Conservation (phyloP, 2,888 invertebrate species). For the Drosophila colorata region DNA sequence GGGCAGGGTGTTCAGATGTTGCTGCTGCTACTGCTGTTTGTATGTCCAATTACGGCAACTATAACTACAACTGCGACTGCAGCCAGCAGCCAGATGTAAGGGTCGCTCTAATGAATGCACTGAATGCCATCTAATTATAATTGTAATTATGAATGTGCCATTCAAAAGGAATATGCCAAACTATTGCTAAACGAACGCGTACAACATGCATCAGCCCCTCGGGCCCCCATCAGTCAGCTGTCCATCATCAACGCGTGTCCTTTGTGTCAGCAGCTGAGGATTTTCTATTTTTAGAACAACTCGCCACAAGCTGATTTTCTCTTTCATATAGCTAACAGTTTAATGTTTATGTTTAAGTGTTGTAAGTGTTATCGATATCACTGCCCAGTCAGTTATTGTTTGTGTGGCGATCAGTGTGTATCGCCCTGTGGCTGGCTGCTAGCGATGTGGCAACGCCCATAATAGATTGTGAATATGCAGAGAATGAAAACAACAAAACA, state of each 20-base stretch:
- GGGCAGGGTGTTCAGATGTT: background rate
- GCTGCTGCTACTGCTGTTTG: constrained; percentile 1
- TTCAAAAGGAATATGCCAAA: constrained; percentile 20
- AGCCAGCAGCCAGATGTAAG: constrained; percentile 1
- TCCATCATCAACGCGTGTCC: no score
- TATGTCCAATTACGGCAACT: constrained; percentile 10
- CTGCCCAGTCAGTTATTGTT: background rate
- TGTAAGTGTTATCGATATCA: background rate
- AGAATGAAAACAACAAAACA: constrained; percentile 5
- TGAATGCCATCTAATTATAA: constrained; percentile 40
- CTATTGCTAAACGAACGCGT: background rate
- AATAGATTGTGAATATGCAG: background rate
- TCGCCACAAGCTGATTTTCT: background rate
- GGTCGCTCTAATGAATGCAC: constrained; percentile 24
- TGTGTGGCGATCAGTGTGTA: background rate
- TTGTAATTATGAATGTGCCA: constrained; percentile 25
- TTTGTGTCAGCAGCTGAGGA: background rate
- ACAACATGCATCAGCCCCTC: background rate
- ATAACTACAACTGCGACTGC: background rate
- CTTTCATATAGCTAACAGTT: background rate
- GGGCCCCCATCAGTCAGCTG: background rate
- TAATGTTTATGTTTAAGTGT: background rate
- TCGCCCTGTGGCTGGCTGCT: background rate
- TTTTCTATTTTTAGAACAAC: background rate
- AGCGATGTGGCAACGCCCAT: constrained; percentile 12